Evolutionary conservation across 2,113 vertebrate genomes (phyloP).

Genomic region (Scytalopus superciliaris): DNA sequence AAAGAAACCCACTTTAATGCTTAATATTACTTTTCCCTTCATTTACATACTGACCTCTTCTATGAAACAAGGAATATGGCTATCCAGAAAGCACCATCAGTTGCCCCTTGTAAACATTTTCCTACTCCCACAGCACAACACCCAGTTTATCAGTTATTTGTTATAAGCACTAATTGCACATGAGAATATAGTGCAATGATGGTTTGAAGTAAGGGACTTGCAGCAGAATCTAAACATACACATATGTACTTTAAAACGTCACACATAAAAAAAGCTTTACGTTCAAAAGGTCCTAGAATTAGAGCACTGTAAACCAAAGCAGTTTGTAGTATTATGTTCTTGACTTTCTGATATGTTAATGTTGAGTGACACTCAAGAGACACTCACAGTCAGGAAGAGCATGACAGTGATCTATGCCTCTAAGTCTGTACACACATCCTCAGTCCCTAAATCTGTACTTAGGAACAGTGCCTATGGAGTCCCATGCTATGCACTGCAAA

Average conservation of each 20-base stretch:
- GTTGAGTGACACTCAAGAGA: not conserved
- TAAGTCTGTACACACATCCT: not conserved
- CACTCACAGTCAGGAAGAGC: not conserved
- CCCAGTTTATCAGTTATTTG: not conserved
- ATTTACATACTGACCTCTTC: not conserved
- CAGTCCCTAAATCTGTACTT: not conserved
- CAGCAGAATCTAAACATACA: not conserved
- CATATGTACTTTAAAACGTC: not conserved
- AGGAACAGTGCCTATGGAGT: not conserved
- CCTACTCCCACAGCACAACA: not conserved
- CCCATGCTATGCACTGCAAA: not conserved
- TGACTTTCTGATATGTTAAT: not conserved
- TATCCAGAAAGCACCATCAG: not conserved
- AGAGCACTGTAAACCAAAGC: not conserved
- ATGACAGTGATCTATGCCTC: not conserved
- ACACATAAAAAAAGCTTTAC: not conserved
- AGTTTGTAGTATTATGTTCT: not conserved
- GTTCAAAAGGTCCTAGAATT: not conserved
- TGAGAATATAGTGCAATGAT: not conserved
- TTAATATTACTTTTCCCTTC: not conserved
- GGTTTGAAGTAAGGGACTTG: not conserved
- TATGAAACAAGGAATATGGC: not conserved
- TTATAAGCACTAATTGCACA: not conserved
- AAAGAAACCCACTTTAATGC: not conserved
- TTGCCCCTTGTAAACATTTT: not conserved